Evolutionary conservation across 2,888 invertebrate genomes (phyloP).

Genomic region (Autographa gamma): DNA sequence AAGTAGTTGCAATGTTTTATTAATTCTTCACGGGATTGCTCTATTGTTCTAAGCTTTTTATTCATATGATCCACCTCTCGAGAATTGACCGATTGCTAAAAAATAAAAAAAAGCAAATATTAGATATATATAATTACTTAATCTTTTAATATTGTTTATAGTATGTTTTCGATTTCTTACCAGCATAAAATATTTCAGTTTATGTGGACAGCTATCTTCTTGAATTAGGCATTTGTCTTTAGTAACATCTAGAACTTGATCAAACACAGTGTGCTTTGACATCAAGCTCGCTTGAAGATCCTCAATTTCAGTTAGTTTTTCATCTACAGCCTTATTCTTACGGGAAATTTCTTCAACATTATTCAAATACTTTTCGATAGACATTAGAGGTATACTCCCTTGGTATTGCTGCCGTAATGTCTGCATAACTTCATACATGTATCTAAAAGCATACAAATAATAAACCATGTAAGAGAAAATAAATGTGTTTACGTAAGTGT

Average conservation of each 20-base stretch:
- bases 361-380: conserved; percentile 78
- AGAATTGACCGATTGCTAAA: conserved; percentile 73
- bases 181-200: conserved; percentile 72
- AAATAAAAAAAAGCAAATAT: conserved; percentile 21
- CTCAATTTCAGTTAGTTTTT: conserved; percentile 79
- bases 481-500: too few species aligned
- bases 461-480: too few species aligned
- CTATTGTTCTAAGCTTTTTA: conserved; percentile 72
- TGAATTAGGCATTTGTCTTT: conserved; percentile 75
- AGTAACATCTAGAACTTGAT: conserved; percentile 77
- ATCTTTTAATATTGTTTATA: background rate
- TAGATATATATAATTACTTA: background rate
- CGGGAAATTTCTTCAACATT: conserved; percentile 73
- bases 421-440: conserved; percentile 79
- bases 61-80: conserved; percentile 75
- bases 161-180: conserved; percentile 57
- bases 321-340: conserved; percentile 71
- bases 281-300: conserved; percentile 75
- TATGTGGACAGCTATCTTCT: conserved; percentile 77
- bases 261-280: conserved; percentile 78
- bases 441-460: conserved; percentile 61
- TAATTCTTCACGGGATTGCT: conserved; percentile 71
- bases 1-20: conserved; percentile 73
- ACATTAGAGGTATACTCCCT: conserved; percentile 77
- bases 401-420: conserved; percentile 81